Conservation (phyloP, 2,888 invertebrate genomes). For the Plebejus anna region DNA sequence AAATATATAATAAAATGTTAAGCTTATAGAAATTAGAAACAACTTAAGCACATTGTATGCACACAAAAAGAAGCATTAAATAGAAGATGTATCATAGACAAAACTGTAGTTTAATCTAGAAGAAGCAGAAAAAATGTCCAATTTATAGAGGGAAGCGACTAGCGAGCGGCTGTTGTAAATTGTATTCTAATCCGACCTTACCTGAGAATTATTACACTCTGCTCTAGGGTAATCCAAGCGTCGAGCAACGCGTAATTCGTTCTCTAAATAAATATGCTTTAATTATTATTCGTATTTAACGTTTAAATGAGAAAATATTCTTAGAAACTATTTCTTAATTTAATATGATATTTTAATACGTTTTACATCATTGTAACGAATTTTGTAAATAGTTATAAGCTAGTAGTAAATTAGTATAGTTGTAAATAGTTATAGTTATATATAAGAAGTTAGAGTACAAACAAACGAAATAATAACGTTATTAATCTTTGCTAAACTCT, state of each 20-base stretch:
- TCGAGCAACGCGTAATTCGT: slow-evolving; percentile 10
- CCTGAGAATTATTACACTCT: slow-evolving; percentile 10
- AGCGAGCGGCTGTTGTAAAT: neutral
- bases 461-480: too few species aligned
- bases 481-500: too few species aligned
- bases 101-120: neutral
- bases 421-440: too few species aligned
- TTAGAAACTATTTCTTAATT: neutral
- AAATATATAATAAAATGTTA: too few species aligned
- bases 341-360: neutral
- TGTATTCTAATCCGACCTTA: slow-evolving; percentile 6
- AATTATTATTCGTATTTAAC: neutral
- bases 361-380: neutral
- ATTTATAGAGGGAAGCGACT: neutral
- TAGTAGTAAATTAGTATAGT: too few species aligned
- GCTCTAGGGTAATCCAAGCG: neutral
- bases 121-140: neutral
- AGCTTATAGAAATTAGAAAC: too few species aligned
- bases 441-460: too few species aligned
- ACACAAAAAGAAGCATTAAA: too few species aligned
- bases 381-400: too few species aligned
- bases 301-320: neutral
- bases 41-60: too few species aligned
- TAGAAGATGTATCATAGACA: too few species aligned
- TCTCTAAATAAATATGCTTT: neutral